phyloP scores from a whole-genome alignment of 1,140 invertebrate genomes.

The Ruditapes philippinarum region DNA sequence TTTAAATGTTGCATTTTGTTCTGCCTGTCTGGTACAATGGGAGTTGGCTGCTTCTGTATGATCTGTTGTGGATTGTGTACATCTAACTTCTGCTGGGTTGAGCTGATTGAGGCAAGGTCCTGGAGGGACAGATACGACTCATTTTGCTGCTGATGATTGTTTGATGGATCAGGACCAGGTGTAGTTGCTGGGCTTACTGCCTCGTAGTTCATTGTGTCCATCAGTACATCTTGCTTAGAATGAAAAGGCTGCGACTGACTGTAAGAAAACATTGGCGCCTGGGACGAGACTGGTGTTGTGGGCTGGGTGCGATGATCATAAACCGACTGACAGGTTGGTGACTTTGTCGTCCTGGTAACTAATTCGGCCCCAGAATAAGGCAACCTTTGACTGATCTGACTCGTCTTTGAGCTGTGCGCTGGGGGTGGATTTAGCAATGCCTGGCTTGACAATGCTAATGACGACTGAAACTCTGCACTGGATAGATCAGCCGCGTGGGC shows the following conservation, averaged over 20 bases:
- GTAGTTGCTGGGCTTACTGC: constrained; percentile 81
- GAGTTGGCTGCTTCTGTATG: constrained; percentile 48
- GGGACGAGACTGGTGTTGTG: constrained; percentile 50
- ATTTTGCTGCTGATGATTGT: constrained; percentile 68
- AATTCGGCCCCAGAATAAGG: constrained; percentile 68
- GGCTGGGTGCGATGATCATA: constrained; percentile 62
- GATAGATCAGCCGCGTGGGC: constrained; percentile 28
- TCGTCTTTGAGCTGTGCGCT: constrained; percentile 76
- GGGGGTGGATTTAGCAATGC: constrained; percentile 76
- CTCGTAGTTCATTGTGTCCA: constrained; percentile 79
- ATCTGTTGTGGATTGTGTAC: constrained; percentile 39
- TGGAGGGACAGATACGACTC: constrained; percentile 73
- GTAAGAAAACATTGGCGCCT: constrained; percentile 59
- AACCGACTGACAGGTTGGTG: constrained; percentile 26
- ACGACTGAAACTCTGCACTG: constrained; percentile 33
- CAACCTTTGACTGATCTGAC: constrained; percentile 34
- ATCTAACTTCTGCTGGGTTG: constrained; percentile 64
- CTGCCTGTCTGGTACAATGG: constrained; percentile 34
- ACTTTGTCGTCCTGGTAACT: constrained; percentile 40
- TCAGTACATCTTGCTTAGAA: constrained; percentile 66
- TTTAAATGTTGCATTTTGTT: constrained; percentile 48
- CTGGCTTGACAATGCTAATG: constrained; percentile 10
- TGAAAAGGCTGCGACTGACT: constrained; percentile 50
- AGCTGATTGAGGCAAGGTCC: constrained; percentile 75
- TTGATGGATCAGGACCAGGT: constrained; percentile 57